phyloP scores from a whole-genome alignment of 2,113 vertebrate species.

The Scalopus aquaticus region DNA sequence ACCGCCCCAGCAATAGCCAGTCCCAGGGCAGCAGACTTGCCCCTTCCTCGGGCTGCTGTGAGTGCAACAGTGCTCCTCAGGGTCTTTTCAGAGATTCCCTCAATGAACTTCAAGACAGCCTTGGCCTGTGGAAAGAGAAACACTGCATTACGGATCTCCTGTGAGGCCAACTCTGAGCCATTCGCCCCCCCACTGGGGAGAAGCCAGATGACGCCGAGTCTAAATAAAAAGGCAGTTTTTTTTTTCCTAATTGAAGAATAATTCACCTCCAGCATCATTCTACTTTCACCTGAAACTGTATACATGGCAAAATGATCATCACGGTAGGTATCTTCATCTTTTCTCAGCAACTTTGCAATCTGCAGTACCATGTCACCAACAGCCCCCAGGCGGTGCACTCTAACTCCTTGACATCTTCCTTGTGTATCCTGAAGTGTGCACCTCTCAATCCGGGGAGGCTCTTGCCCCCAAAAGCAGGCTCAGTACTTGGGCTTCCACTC shows the following conservation, averaged over 20 bases:
- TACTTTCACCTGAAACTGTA: too few species aligned
- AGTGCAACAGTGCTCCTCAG: constrained; percentile 94
- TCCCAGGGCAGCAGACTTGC: constrained; percentile 98
- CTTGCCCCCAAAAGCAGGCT: background rate
- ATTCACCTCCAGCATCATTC: background rate
- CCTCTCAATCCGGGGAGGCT: too few species aligned
- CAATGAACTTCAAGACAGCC: constrained; percentile 96
- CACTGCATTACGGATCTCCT: background rate
- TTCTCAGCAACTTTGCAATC: too few species aligned
- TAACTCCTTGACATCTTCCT: too few species aligned
- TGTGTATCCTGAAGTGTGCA: too few species aligned
- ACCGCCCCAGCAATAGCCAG: constrained; percentile 95
- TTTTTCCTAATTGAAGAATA: background rate
- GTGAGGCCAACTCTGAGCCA: background rate
- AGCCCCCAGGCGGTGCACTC: too few species aligned
- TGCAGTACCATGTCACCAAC: too few species aligned
- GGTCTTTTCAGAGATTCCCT: constrained; percentile 98
- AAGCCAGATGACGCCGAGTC: background rate
- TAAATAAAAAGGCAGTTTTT: background rate
- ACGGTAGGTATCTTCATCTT: too few species aligned
- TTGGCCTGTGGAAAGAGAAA: constrained; percentile 87
- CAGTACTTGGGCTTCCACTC: background rate
- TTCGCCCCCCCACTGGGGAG: background rate
- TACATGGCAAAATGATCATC: too few species aligned
- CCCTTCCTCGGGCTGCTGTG: constrained; percentile 96